These are phyloP conservation scores for Geodia barretti DNA, from an alignment of 37 sponge, comb jelly and placozoan genomes.

Conservation along the genomic window DNA sequence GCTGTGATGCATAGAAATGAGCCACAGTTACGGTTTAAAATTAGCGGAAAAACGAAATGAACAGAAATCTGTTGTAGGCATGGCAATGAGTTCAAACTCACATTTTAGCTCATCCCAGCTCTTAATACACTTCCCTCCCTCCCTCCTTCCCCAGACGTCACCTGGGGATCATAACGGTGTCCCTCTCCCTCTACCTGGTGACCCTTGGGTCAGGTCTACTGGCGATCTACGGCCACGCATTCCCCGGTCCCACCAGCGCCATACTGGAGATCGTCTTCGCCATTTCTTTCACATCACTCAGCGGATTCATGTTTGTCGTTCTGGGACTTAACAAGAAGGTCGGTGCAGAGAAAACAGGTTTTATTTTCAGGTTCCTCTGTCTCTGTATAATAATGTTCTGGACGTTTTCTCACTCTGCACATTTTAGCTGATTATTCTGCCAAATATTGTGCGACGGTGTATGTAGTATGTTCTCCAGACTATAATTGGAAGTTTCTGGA, in stretches of 20 bases:
- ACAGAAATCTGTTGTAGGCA: not conserved
- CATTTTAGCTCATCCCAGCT: not conserved
- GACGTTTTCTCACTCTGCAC: no score
- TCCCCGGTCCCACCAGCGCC: not conserved
- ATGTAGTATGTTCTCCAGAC: no score
- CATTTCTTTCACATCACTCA: not conserved
- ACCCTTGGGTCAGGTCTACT: slow-evolving; percentile 10
- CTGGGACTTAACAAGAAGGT: slow-evolving; percentile 32
- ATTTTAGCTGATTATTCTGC: no score
- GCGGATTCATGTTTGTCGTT: slow-evolving; percentile 5
- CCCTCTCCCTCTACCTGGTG: slow-evolving; percentile 10
- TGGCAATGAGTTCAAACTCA: not conserved
- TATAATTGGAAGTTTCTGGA: no score
- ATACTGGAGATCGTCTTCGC: slow-evolving; percentile 24
- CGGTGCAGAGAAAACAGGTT: no score
- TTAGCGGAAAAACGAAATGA: no score
- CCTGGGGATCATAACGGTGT: slow-evolving; percentile 11
- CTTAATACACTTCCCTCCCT: no score
- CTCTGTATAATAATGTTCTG: no score
- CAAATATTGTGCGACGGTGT: no score
- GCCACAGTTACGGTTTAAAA: no score
- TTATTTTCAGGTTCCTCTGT: no score
- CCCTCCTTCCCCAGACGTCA: not conserved
- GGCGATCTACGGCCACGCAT: not conserved
- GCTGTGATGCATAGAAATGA: no score